phyloP scores from a whole-genome alignment of 2,888 invertebrate species.

The Chalcosyrphus nemorum region DNA sequence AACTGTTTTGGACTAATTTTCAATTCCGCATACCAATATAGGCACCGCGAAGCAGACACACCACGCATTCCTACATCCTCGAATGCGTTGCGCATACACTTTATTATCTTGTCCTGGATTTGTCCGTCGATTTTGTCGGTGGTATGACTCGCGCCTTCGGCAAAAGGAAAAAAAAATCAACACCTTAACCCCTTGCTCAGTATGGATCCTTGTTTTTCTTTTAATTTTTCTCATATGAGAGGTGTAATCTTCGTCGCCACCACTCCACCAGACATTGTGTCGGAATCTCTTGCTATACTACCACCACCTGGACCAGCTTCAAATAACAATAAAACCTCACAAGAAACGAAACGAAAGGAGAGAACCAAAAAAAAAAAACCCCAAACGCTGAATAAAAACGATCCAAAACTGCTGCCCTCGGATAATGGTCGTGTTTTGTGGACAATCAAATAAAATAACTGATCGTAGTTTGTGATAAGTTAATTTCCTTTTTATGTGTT shows the following conservation, averaged over 20 bases:
- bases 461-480: slow-evolving; percentile 82
- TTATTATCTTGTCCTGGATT: slow-evolving; percentile 70
- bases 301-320: slow-evolving; percentile 55
- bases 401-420: slow-evolving; percentile 73
- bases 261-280: slow-evolving; percentile 68
- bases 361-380: slow-evolving; percentile 19
- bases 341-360: neutral
- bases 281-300: slow-evolving; percentile 60
- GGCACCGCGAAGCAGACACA: slow-evolving; percentile 22
- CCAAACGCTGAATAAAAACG: slow-evolving; percentile 60
- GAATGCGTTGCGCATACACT: slow-evolving; percentile 39
- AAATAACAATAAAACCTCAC: slow-evolving; percentile 57
- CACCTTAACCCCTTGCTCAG: slow-evolving; percentile 3
- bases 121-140: slow-evolving; percentile 61
- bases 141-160: slow-evolving; percentile 11
- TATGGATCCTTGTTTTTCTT: neutral
- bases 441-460: slow-evolving; percentile 83
- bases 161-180: slow-evolving; percentile 59
- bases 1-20: neutral
- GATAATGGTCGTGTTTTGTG: slow-evolving; percentile 82
- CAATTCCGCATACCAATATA: slow-evolving; percentile 25
- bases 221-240: neutral
- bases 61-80: slow-evolving; percentile 14
- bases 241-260: slow-evolving; percentile 1
- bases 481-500: slow-evolving; percentile 83